Base-by-base conservation (phyloP, 2,113 vertebrate genomes). In the Paraplagusia blochii region DNA sequence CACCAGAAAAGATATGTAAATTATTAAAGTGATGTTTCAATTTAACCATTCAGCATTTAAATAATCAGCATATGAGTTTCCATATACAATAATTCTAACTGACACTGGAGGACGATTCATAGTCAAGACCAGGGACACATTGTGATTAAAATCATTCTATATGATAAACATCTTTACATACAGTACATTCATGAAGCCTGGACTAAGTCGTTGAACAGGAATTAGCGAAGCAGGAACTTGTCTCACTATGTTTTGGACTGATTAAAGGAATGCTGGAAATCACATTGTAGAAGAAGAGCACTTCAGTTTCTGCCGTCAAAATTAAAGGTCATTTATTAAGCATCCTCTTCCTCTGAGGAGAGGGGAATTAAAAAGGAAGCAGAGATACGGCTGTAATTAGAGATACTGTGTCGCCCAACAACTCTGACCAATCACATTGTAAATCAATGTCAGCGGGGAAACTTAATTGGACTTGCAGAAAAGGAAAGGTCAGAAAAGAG, bases 401-500 rank as follows among this genome's bases (percentile, higher is more conserved):
- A 48, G 47, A 18, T 53, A 12, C 61, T 45, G 47, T 62, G 65
- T 56, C 65, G 61, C 44, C 51, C 36, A 22, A 60, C 17, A 42
- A 38, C 64, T 79, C 49, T 45, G 74, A 57, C 77, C 77, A 85
- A 86, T 88, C 67, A 79, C 53, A 63, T 63, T 69, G 44, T 74
- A 85, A 84, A 85, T 86, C 79, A 82, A 40, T 47, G 19, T 77
- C 56, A 65, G 65, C 62, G 58, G 63, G 69, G 38, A 17, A 63
- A 72, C 63, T 74, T 86, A 85, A 90, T 88, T 87, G 74, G 73
- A 79, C 56, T 76, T 70, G 56, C 71, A 53, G 53, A 77, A 74
- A 63, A 35, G 44, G 54, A 90, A 91, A 90, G 89, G 87, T 91
- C 87, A 84, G 58, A 22, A 51, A 72, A 64, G 65, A 77, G 64